These are phyloP conservation scores for Hippoglossus hippoglossus DNA, from an alignment of 2,797 vertebrate genomes.

Conservation along the genomic window DNA sequence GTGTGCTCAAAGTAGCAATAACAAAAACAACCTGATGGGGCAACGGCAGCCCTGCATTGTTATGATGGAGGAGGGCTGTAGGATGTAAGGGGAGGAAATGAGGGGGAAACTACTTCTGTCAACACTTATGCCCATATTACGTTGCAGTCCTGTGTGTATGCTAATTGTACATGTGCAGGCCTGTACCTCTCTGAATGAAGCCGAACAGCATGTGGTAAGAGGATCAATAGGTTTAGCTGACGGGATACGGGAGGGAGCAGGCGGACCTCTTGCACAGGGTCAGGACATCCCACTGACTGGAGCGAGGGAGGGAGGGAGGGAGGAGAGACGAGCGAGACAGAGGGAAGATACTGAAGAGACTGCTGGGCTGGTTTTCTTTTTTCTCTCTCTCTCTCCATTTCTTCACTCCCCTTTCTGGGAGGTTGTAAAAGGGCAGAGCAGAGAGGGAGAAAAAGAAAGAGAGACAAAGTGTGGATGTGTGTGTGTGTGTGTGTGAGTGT, in stretches of 20 bases:
- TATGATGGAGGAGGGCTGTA: slow-evolving; percentile 36
- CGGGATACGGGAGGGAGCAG: slow-evolving; percentile 64
- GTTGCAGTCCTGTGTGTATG: slow-evolving; percentile 7
- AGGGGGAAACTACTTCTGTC: slow-evolving; percentile 44
- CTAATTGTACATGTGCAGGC: slow-evolving; percentile 51
- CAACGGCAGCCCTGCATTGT: slow-evolving; percentile 32
- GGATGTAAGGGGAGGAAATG: slow-evolving; percentile 39
- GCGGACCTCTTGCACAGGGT: slow-evolving; percentile 76
- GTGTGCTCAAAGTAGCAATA: slow-evolving; percentile 48
- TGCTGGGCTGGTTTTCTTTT: slow-evolving; percentile 33
- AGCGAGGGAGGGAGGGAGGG: slow-evolving; percentile 36
- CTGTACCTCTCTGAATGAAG: slow-evolving; percentile 65
- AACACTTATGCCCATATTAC: slow-evolving; percentile 25
- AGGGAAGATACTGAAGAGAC: slow-evolving; percentile 55
- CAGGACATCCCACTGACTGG: slow-evolving; percentile 81
- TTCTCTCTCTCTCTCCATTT: slow-evolving; percentile 30
- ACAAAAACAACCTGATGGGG: slow-evolving; percentile 42
- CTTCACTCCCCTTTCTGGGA: slow-evolving; percentile 56
- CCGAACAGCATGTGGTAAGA: slow-evolving; percentile 68
- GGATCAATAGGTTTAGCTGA: slow-evolving; percentile 81
- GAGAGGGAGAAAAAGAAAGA: slow-evolving; percentile 61
- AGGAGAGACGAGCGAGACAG: slow-evolving; percentile 29
- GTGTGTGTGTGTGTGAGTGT: slow-evolving; percentile 53
- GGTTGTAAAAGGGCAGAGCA: slow-evolving; percentile 65
- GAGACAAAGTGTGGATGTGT: slow-evolving; percentile 62